Base-by-base conservation (phyloP, 2,113 vertebrate species). In the Neodon shergylaensis region DNA sequence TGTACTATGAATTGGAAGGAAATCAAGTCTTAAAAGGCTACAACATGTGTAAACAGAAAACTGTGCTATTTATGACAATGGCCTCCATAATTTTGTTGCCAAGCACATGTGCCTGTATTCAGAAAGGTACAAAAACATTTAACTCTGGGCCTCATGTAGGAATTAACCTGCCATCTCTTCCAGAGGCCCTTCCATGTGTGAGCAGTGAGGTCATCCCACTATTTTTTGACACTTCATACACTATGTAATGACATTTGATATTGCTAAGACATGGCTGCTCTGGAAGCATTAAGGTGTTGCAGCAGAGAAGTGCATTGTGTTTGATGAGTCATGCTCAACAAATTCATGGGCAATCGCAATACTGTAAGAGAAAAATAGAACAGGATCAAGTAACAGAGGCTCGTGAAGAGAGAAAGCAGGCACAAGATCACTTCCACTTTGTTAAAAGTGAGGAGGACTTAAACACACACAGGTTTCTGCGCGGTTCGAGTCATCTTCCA, bases 241-340 rank as follows among this genome's bases (percentile, higher is more conserved):
- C 72, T 82, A 47, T 36, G 52, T 78, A 72, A 89, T 83, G 81
- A 91, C 47, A 63, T 96, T 92, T 79, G 90, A 72, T 96, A 84
- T 66, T 49, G 61, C 81, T 94, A 72, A 86, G 91, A 84, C 70
- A 5, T 44, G 65, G 78, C 78, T 91, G 28, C 92, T 88, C 54
- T 52, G 63, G 72, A 94, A 74, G 47, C 78, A 61, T 31, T 42
- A 74, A 54, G 26, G 61, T 39, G 42, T 81, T 72, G 49, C 76
- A 63, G 77, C 81, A 85, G 88, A 91, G 66, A 85, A 31, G 28
- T 52, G 28, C 24, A 83, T 77, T 90, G 54, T 96, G 33, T 93
- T 7, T 90, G 73, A 96, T 92, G 96, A 97, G 73, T 95, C 92
- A 94, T 81, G 94, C 85, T 94, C 90, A 92, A 89, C 93, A 93